phyloP scores from a whole-genome alignment of 2,888 invertebrate genomes.

The Linnaemya vulpina region DNA sequence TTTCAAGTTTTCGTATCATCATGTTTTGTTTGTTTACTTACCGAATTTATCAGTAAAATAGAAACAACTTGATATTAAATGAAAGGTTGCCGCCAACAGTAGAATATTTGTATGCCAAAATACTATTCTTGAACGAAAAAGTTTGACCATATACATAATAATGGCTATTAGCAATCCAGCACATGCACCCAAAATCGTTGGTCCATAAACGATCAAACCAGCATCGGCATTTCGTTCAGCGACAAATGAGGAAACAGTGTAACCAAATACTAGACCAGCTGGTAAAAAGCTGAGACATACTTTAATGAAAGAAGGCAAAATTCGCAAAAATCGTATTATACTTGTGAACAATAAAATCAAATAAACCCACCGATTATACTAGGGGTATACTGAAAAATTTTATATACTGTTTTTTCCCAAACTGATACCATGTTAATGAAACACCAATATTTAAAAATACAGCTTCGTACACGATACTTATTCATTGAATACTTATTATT shows the following conservation, averaged over 20 bases:
- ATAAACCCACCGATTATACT: conserved; percentile 77
- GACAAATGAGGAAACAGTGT: conserved; percentile 79
- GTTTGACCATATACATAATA: conserved; percentile 76
- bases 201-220: conserved; percentile 77
- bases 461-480: conserved; percentile 3
- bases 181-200: conserved; percentile 78
- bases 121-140: conserved; percentile 76
- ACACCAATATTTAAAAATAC: background rate
- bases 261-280: conserved; percentile 79
- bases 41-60: conserved; percentile 79
- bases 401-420: conserved; percentile 76
- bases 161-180: conserved; percentile 75
- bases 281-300: conserved; percentile 79
- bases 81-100: conserved; percentile 75
- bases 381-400: conserved; percentile 78
- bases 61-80: conserved; percentile 80
- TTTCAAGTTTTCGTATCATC: background rate
- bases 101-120: conserved; percentile 79
- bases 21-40: conserved; percentile 72
- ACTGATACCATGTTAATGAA: conserved; percentile 74
- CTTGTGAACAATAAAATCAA: background rate
- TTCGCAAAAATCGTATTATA: conserved; percentile 13
- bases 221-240: conserved; percentile 75
- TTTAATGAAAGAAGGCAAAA: conserved; percentile 67
- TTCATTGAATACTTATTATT: conserved; percentile 15